Base-by-base conservation (phyloP, 30 jellyfish, hydroid and myxozoan genomes). In the Chrysaora quinquecirrha region DNA sequence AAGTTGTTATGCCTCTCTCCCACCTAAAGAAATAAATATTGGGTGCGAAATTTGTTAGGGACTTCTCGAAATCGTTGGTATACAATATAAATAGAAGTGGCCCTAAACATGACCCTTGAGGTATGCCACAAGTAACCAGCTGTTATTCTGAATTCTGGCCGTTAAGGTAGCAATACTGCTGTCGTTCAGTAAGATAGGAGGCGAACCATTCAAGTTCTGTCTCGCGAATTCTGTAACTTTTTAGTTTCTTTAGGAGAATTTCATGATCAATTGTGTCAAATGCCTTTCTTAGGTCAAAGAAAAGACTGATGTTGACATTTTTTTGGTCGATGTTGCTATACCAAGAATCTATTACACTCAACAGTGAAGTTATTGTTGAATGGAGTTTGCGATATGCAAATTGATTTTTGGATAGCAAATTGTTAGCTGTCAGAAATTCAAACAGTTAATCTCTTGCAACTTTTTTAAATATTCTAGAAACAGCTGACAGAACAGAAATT, bases 121-220 rank as follows among this genome's bases (percentile, higher is more conserved):
- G 86, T 21, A 72, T 72, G 84, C 84, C 84, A 28, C 84, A 72
- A 74, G 86, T 29, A 23, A 74, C 86, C 75, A 21, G 38, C 30
- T 30, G 83, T 74, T 50, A 48, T 67, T 74, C 24, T 48, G 62
- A 74, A 23, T 52, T 74, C 33, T 24, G 72, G 87, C 29, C 29
- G 12, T 52, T 52, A 52, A 52, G 68, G 29, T 52, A 52, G 78
- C 87, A 58, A 33, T 68, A 68, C 64, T 29, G 80, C 80, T 68
- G 80, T 30, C 32, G 80, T 68, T 34, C 63, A 1, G 87, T 76
- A 2, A 76, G 87, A 60, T 76, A 58, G 50, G 87, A 76, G 24
- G 87, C 60, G 32, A 73, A 73, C 74, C 74, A 54, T 30, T 75
- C 68, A 27, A 61, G 89, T 21, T 77, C 89, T 2, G 30, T 60